Evolutionary conservation across 2,888 invertebrate species (phyloP).

Genomic region (Ochropacha duplaris): DNA sequence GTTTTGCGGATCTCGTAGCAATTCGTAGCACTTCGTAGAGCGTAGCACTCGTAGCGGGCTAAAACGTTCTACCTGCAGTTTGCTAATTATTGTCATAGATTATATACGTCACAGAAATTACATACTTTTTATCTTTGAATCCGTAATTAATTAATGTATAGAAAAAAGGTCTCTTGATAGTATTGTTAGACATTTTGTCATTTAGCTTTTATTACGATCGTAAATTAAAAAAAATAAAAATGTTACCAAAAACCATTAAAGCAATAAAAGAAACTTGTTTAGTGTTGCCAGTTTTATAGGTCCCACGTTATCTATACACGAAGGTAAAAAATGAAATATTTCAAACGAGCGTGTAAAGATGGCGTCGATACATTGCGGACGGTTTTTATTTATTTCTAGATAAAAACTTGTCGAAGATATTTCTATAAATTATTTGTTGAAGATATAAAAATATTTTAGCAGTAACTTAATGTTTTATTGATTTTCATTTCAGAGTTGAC

Average conservation of each 20-base stretch:
- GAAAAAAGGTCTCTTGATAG: no score
- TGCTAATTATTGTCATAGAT: neutral
- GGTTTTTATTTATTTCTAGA: neutral
- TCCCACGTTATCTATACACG: neutral
- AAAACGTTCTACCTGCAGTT: constrained; percentile 2
- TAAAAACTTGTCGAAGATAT: no score
- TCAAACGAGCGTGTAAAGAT: neutral
- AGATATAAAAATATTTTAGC: no score
- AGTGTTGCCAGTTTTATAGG: neutral
- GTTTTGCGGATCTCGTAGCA: constrained; percentile 17
- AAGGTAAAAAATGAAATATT: neutral
- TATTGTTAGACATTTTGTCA: neutral
- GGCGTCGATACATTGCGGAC: neutral
- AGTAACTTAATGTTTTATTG: no score
- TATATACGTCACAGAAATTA: no score
- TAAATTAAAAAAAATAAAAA: neutral
- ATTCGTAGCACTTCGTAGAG: constrained; percentile 12
- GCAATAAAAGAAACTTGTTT: neutral
- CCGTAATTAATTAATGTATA: no score
- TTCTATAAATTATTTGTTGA: no score
- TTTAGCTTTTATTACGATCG: neutral
- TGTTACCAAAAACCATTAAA: neutral
- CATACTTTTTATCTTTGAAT: no score
- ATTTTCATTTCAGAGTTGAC: no score
- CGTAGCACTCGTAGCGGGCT: constrained; percentile 7